Evolutionary conservation across 2,888 invertebrate genomes (phyloP), one percentile per base, ranked within the genome.

Genomic region (Eugnorisma glareosa): DNA sequence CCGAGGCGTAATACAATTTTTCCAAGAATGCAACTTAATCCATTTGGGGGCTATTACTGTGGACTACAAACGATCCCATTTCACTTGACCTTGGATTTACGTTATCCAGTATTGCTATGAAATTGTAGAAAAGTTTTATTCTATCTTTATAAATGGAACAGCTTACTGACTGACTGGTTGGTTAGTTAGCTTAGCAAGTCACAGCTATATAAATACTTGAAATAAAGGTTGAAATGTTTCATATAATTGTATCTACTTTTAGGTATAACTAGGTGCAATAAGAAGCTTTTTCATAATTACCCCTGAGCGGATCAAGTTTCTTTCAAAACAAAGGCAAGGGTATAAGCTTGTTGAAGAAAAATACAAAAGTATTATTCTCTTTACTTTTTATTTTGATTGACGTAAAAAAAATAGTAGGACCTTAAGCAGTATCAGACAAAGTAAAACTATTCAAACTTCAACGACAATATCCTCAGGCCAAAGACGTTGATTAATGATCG

Each of bases 21-120:
- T 81, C 79, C 76, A 78, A 78, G 83, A 85, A 87, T 88, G 89
- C 89, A 88, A 83, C 81, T 88, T 79, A 83, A 72, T 79, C 77
- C 81, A 88, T 85, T 85, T 71, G 73, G 67, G 37, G 28, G 74
- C 74, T 67, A 85, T 83, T 81, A 85, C 77, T 79, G 75, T 40
- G 69, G 75, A 74, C 77, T 75, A 57, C 72, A 75, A 80, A 72
- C 73, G 76, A 77, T 75, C 77, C 69, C 40, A 72, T 83, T 82
- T 77, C 21, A 70, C 73, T 77, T 78, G 79, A 87, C 81, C 87
- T 89, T 87, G 75, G 73, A 67, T 73, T 88, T 76, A 64, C 59
- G 66, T 79, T 77, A 80, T 71, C 67, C 40, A 74, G 57, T 75
- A 35, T 51, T 40, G 43, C 37, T 59, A 64, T 79, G 69, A 78